These are phyloP conservation scores for Trematomus loennbergii DNA, from an alignment of 2,113 vertebrate genomes.

Conservation along the genomic window DNA sequence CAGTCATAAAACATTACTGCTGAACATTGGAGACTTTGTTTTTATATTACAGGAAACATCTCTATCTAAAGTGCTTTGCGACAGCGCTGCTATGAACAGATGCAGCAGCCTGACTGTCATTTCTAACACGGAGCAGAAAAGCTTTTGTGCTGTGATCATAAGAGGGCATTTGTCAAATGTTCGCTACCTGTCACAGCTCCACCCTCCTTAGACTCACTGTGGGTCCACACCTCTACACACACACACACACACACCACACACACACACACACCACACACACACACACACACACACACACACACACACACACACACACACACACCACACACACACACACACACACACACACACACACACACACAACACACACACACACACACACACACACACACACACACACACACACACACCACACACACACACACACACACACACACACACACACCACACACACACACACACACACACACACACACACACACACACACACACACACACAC, in stretches of 20 bases:
- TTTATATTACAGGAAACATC: neutral
- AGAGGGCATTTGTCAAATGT: conserved; percentile 47
- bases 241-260: neutral
- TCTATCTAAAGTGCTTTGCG: neutral
- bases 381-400: neutral
- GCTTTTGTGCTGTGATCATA: conserved; percentile 13
- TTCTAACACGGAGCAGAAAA: conserved; percentile 8
- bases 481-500: too few relatives aligned
- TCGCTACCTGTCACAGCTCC: conserved; percentile 44
- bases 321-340: neutral
- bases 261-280: neutral
- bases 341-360: too few relatives aligned
- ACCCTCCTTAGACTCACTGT: conserved; percentile 23
- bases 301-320: neutral
- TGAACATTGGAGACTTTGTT: conserved; percentile 7
- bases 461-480: neutral
- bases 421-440: conserved; percentile 1
- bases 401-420: neutral
- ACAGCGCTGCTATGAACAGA: neutral
- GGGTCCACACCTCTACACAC: conserved; percentile 32
- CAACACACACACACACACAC: too few relatives aligned
- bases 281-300: too few relatives aligned
- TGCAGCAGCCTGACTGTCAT: neutral
- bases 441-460: too few relatives aligned
- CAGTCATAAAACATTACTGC: conserved; percentile 37